Conservation (phyloP, 2,797 vertebrate species). For the Crotalus adamanteus region DNA sequence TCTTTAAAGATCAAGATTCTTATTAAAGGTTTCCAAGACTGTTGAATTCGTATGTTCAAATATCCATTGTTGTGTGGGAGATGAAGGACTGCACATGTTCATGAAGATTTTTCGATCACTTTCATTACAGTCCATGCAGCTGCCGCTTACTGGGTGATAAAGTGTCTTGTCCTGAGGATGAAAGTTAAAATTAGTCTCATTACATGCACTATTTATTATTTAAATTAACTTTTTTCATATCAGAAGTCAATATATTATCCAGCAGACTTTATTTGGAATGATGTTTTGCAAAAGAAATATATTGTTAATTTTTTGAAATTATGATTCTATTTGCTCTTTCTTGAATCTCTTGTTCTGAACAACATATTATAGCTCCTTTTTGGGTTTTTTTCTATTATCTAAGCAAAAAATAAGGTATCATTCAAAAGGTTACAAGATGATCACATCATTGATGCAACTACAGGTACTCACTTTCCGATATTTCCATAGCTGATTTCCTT, state of each 20-base stretch:
- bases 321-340: not conserved
- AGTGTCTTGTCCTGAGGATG: conserved; percentile 84
- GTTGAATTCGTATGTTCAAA: conserved; percentile 91
- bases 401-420: conserved; percentile 25
- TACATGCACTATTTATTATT: not conserved
- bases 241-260: not conserved
- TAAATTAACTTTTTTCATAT: not conserved
- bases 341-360: not conserved
- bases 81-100: conserved; percentile 83
- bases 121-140: conserved; percentile 87
- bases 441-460: not conserved
- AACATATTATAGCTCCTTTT: not conserved
- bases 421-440: not conserved
- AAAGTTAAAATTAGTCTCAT: conserved; percentile 23
- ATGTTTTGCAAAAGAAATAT: not conserved
- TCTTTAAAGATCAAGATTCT: conserved; percentile 70
- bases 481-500: conserved; percentile 95
- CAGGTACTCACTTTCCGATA: conserved; percentile 82
- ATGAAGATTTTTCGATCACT: conserved; percentile 87
- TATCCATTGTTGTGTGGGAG: conserved; percentile 87
- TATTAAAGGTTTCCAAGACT: conserved; percentile 87
- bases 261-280: not conserved
- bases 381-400: not conserved
- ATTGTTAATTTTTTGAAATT: not conserved
- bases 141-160: conserved; percentile 89